Evolutionary conservation across 2,797 vertebrate genomes (phyloP), one percentile per base, ranked within the genome.

Genomic region (Eurystomus glaucurus): DNA sequence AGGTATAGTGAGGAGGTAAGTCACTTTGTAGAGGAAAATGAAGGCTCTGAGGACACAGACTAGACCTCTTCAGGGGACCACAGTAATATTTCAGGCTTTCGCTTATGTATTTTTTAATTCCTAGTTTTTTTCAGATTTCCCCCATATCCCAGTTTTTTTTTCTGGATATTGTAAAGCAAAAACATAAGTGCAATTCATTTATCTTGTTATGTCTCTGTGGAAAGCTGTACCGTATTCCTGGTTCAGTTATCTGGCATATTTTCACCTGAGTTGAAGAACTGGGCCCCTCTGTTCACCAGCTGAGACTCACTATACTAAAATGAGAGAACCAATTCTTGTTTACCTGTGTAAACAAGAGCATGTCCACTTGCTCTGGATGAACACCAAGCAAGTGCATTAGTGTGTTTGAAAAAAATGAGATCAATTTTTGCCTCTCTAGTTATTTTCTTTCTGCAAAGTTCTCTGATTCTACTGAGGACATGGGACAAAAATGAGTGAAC

Each of bases 1-100:
- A 72, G 91, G 51, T 5, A n/a, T 0, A 39, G 2, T 29, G 54
- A 74, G 14, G 11, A 69, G 19, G 15, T 9, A 79, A 31, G n/a
- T 70, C 0, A 0, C 3, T 35, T 9, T 31, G 3, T 46, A 89
- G 31, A 48, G 28, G 14, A 52, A 61, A 64, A 37, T 10, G 6
- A 89, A 64, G 35, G 11, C 1, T 78, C 55, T 85, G 43, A 90
- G 82, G 16, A 57, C 4, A 4, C 6, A 21, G 45, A 18, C 5
- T 66, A 69, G 68, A 83, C 2, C 3, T 88, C 28, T 54, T 26
- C 6, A 52, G 14, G 39, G 11, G 14, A 43, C 11, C 20, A 22
- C 5, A 65, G 21, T 35, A 10, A 8, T 58, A 71, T 76, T 82
- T 82, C 77, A 86, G 35, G 6, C 5, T 71, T 78, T 86, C 55